These are phyloP conservation scores for Carapus acus DNA, from an alignment of 2,797 vertebrate genomes.

Conservation along the genomic window DNA sequence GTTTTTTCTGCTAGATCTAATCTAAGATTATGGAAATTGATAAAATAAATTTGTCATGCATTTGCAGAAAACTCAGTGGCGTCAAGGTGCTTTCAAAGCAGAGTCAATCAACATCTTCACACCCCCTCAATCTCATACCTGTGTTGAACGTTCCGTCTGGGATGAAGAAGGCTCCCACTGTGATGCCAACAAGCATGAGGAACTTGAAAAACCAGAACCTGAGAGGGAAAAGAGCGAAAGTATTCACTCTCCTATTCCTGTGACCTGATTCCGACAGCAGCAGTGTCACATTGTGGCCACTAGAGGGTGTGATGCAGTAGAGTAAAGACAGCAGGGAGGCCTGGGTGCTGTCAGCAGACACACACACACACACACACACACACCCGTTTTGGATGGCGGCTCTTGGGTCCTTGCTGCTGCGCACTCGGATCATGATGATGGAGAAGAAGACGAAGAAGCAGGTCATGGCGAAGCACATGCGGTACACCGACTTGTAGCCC, in stretches of 20 bases:
- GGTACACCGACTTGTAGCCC: slow-evolving; percentile 87
- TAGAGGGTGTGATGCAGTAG: no score
- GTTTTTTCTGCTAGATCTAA: no score
- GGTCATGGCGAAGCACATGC: slow-evolving; percentile 84
- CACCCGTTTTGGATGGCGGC: slow-evolving; percentile 85
- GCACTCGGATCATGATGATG: slow-evolving; percentile 81
- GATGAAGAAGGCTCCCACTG: slow-evolving; percentile 91
- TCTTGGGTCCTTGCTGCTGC: slow-evolving; percentile 84
- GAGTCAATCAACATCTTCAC: no score
- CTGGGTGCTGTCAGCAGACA: neutral
- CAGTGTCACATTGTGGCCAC: no score
- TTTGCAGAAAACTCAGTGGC: no score
- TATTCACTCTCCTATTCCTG: neutral
- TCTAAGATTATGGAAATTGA: no score
- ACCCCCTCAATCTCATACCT: slow-evolving; percentile 55
- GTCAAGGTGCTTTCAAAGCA: no score
- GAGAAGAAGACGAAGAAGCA: slow-evolving; percentile 89
- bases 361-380: no score
- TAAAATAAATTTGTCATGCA: no score
- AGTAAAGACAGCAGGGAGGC: neutral
- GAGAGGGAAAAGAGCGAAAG: slow-evolving; percentile 2
- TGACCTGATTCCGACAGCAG: no score
- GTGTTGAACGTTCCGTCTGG: slow-evolving; percentile 79
- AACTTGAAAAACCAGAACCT: slow-evolving; percentile 98
- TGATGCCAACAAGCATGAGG: slow-evolving; percentile 81